Percentiles rank a stretch among this genome's conserved stretches.
Conservation (phyloP, 1,140 invertebrate species). For the Hirudo medicinalis region DNA sequence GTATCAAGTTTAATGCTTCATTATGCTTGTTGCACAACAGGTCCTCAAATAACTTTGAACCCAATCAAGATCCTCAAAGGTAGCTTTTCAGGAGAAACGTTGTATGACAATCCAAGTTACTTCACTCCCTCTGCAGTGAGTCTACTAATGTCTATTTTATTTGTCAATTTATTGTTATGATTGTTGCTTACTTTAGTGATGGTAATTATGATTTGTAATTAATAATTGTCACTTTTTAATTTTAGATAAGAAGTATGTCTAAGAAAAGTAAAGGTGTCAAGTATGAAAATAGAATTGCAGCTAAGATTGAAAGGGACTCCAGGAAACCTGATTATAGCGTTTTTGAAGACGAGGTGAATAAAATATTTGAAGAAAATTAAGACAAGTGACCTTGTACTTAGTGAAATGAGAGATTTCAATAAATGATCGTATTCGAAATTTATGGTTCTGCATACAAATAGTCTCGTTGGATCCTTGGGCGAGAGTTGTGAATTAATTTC, state of each 20-base stretch:
- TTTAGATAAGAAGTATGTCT: slow-evolving; percentile 54
- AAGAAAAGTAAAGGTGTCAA: slow-evolving; percentile 57
- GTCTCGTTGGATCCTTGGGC: too few species aligned
- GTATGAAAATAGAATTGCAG: slow-evolving; percentile 61
- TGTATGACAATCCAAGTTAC: slow-evolving; percentile 89
- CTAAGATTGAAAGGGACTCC: slow-evolving; percentile 58
- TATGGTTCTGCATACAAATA: too few species aligned
- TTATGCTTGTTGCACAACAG: slow-evolving; percentile 31
- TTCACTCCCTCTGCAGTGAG: slow-evolving; percentile 69
- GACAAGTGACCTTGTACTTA: too few species aligned
- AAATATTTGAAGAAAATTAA: too few species aligned
- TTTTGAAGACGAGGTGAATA: too few species aligned
- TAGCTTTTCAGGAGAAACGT: slow-evolving; percentile 77
- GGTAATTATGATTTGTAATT: slow-evolving; percentile 9
- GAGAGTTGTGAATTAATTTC: too few species aligned
- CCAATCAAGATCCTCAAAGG: slow-evolving; percentile 81
- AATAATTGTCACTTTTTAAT: neutral
- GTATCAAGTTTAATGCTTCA: slow-evolving; percentile 25
- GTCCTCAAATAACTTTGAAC: slow-evolving; percentile 88
- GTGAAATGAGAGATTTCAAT: too few species aligned
- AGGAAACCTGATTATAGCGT: slow-evolving; percentile 48
- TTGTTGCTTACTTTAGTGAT: neutral
- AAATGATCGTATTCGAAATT: too few species aligned
- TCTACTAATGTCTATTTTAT: neutral
- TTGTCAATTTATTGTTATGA: neutral